Conservation (phyloP, 2,888 invertebrate genomes). For the Sthenelais limicola region DNA sequence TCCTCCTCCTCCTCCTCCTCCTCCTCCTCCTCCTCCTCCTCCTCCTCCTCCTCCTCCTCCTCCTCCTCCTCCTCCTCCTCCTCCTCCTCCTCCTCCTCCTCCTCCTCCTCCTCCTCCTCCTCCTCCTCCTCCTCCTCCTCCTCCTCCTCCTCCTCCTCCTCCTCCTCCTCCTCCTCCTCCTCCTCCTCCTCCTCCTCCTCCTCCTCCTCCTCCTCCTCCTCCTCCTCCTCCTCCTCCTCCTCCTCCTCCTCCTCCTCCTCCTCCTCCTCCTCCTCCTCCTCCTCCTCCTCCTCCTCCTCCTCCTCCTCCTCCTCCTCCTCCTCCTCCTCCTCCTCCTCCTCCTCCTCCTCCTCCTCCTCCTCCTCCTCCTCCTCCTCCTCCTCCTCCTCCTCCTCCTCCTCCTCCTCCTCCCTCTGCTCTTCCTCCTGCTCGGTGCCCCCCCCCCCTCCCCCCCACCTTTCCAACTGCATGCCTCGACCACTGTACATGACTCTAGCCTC, state of each 20-base stretch:
- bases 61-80: not conserved
- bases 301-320: not conserved
- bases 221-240: not conserved
- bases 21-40: not conserved
- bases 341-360: not conserved
- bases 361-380: not conserved
- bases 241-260: not conserved
- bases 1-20: not conserved
- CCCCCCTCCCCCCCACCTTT: not conserved
- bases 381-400: not conserved
- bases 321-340: not conserved
- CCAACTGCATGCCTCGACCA: not conserved
- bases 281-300: not conserved
- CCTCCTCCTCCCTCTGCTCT: not conserved
- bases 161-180: not conserved
- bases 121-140: not conserved
- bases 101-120: not conserved
- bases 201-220: constrained; percentile 6
- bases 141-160: not conserved
- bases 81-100: not conserved
- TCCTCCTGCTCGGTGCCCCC: not conserved
- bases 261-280: not conserved
- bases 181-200: constrained; percentile 3
- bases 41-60: not conserved
- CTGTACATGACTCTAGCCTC: not conserved